Conservation (phyloP, 2,113 vertebrate genomes). For the Cottus gobio region DNA sequence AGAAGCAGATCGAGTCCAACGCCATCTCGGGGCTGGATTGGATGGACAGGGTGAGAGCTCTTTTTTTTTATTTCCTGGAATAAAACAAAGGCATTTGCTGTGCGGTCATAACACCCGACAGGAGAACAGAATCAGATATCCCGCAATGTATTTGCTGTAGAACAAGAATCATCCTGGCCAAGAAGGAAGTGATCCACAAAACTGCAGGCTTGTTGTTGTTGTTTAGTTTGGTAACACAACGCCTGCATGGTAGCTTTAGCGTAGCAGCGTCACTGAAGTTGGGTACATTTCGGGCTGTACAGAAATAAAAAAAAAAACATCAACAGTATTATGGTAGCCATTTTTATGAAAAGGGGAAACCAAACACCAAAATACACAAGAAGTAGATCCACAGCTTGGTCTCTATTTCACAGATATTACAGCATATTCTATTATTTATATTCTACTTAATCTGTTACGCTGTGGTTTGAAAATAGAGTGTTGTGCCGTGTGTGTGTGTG, state of each 20-base stretch:
- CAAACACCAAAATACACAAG: background rate
- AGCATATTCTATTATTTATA: too few relatives aligned
- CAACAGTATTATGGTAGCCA: too few relatives aligned
- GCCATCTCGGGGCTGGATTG: slow-evolving; percentile 88
- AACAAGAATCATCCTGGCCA: background rate
- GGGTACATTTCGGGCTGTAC: background rate
- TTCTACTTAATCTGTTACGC: background rate
- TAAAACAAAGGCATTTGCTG: background rate
- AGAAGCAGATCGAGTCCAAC: slow-evolving; percentile 91
- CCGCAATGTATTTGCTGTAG: background rate
- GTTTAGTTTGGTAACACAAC: background rate
- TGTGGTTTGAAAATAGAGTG: background rate
- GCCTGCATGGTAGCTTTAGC: background rate
- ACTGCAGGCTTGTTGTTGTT: background rate
- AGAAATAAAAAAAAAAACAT: too few relatives aligned
- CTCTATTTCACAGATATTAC: background rate
- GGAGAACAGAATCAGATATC: background rate
- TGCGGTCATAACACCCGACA: background rate
- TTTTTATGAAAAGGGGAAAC: background rate
- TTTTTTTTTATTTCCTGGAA: background rate
- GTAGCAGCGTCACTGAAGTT: background rate
- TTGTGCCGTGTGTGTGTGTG: background rate
- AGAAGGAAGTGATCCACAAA: background rate
- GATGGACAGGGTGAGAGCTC: slow-evolving; percentile 90
- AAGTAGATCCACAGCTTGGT: background rate